Conservation (phyloP, 2,797 vertebrate species). For the Chloroceryle amazona region DNA sequence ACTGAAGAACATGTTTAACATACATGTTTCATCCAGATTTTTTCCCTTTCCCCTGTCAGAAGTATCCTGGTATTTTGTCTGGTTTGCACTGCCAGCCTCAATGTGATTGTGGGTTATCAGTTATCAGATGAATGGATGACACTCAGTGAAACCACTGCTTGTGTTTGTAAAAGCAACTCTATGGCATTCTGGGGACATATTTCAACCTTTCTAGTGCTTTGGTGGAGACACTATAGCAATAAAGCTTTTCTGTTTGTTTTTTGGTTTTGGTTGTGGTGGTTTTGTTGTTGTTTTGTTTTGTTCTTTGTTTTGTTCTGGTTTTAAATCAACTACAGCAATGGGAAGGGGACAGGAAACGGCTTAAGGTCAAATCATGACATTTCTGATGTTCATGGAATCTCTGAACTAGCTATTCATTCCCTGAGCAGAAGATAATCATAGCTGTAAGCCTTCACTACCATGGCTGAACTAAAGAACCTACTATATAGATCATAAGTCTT, state of each 20-base stretch:
- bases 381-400: background rate
- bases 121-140: background rate
- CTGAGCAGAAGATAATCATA: background rate
- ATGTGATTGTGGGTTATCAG: background rate
- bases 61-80: background rate
- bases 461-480: background rate
- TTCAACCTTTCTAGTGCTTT: background rate
- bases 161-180: background rate
- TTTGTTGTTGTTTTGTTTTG: too few relatives aligned
- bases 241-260: background rate
- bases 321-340: background rate
- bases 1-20: background rate
- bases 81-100: background rate
- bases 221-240: background rate
- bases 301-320: background rate
- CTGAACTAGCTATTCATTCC: background rate
- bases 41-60: background rate
- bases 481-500: background rate
- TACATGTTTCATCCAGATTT: background rate
- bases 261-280: too few relatives aligned
- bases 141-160: background rate
- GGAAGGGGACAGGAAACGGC: background rate
- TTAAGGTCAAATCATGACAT: background rate
- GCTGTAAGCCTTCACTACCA: background rate
- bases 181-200: background rate